Evolutionary conservation across 2,113 vertebrate genomes (phyloP).

Genomic region (Bambusicola thoracicus): DNA sequence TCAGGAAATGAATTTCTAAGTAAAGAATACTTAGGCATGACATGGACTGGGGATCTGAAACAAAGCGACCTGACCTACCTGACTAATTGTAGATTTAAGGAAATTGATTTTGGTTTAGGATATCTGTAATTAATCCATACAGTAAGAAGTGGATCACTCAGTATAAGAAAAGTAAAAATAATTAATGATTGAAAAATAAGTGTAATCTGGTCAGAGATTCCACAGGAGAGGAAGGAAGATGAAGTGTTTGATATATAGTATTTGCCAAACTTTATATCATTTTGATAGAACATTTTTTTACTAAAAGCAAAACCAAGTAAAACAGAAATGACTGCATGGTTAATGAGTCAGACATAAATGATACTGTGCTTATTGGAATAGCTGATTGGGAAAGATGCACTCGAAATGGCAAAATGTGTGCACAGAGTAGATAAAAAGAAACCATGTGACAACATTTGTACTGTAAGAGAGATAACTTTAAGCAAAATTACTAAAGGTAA

Average conservation of each 20-base stretch:
- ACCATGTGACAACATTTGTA: background rate
- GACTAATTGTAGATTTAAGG: background rate
- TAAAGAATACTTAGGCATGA: background rate
- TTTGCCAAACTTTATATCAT: conserved; percentile 26
- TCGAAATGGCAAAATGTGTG: conserved; percentile 47
- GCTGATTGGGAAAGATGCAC: conserved; percentile 35
- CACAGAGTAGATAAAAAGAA: conserved; percentile 53
- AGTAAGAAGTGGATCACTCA: background rate
- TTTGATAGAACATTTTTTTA: conserved; percentile 32
- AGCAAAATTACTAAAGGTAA: conserved; percentile 16
- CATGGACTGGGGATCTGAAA: background rate
- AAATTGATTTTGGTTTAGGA: conserved; percentile 33
- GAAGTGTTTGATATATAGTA: conserved; percentile 40
- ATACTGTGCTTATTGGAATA: conserved; percentile 30
- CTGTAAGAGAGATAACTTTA: background rate
- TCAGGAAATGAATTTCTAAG: background rate
- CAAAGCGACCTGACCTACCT: background rate
- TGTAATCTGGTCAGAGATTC: conserved; percentile 23
- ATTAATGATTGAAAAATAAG: conserved; percentile 45
- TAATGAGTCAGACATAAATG: conserved; percentile 47
- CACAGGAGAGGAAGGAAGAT: conserved; percentile 10
- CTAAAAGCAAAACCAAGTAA: conserved; percentile 22
- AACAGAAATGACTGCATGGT: conserved; percentile 45
- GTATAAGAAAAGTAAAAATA: conserved; percentile 21
- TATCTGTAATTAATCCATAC: conserved; percentile 38